Base-by-base conservation (phyloP, 53 echinoderm and acorn worm species). In the Arbacia lixula region DNA sequence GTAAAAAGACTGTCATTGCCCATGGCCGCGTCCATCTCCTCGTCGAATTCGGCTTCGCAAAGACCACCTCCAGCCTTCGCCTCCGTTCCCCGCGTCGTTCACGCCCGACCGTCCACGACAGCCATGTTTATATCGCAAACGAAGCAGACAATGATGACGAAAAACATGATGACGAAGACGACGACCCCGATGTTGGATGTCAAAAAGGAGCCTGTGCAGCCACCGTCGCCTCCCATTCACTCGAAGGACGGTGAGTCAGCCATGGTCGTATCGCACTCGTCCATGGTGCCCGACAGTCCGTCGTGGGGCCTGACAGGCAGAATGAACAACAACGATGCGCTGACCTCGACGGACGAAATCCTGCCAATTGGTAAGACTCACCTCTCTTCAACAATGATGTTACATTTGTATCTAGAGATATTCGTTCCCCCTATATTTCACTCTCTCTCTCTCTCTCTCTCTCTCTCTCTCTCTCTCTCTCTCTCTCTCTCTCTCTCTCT, bases 101-200 rank as follows among this genome's bases (percentile, higher is more conserved):
- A 46, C 14, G 49, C 14, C 49, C 8, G 9, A 8, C 14, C 49
- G 9, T 10, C 14, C 14, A 46, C 14, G 49, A 46, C 8, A 46
- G 49, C 49, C 9, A 46, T 46, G 49, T 46, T 14, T 8, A 46
- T 46, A 14, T 14, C 49, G 9, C 49, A 46, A 14, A 46, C 49
- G 49, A n/a, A n/a, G n/a, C n/a, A n/a, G n/a, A n/a, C n/a, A n/a
- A n/a, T n/a, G n/a, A n/a, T n/a, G n/a, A n/a, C n/a, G n/a, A n/a
- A n/a, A n/a, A n/a, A n/a, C n/a, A n/a, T n/a, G n/a, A n/a, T n/a
- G n/a, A n/a, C n/a, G n/a, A n/a, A n/a, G n/a, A n/a, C 6, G 8
- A 25, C 21, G 46, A 26, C 34, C 14, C 8, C 69, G 69, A 39
- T 41, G 69, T 42, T 43, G 69, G 69, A 69, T 27, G 69, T 69